phyloP scores from a whole-genome alignment of 2,888 invertebrate genomes.

The Pachycephus smyrnensis region DNA sequence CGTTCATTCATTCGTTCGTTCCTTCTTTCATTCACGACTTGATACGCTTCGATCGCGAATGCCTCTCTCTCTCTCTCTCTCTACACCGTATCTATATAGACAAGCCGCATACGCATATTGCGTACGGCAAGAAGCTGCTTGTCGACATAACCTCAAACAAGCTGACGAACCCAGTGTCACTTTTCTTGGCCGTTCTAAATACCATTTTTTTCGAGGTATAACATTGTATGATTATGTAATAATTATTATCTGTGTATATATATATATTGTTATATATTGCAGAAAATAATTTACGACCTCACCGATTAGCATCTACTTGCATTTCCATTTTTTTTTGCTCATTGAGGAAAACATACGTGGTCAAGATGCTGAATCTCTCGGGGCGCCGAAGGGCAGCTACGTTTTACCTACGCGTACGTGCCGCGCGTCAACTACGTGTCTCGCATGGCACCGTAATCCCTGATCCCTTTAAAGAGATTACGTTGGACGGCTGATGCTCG shows the following conservation, averaged over 20 bases:
- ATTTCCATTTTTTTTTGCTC: constrained; percentile 24
- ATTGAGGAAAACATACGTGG: constrained; percentile 44
- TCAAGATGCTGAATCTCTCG: constrained; percentile 44
- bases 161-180: neutral
- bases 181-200: neutral
- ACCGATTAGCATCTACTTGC: constrained; percentile 30
- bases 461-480: constrained; percentile 1
- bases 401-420: constrained; percentile 37
- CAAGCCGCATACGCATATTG: neutral
- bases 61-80: neutral
- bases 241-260: too few species aligned
- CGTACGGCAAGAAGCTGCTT: neutral
- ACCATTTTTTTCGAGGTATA: neutral
- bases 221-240: too few species aligned
- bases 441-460: constrained; percentile 26
- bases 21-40: constrained; percentile 25
- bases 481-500: neutral
- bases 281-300: neutral
- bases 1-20: constrained; percentile 34
- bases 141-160: neutral
- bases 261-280: neutral
- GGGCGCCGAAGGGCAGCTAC: constrained; percentile 39
- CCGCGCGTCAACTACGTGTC: constrained; percentile 39
- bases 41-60: constrained; percentile 48
- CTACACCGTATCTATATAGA: neutral